Base-by-base conservation (phyloP, 1,140 invertebrate genomes). In the Drosophila virilis region DNA sequence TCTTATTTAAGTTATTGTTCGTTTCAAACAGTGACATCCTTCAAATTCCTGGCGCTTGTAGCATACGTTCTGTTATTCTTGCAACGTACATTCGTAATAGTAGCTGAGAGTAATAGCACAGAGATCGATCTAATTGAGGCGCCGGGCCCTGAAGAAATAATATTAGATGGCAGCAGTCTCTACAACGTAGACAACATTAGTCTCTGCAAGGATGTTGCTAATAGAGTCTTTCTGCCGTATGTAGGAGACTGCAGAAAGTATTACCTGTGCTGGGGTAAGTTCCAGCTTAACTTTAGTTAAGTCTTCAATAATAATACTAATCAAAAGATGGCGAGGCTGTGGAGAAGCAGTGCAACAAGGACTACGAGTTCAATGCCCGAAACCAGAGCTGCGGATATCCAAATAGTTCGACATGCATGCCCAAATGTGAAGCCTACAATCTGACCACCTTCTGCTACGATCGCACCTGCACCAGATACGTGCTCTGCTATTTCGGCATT, bases 391-490 rank as follows among this genome's bases (percentile, higher is more conserved):
- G 82, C 35, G 61, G 45, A 6, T 40, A 35, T n/a, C 7, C 38
- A 0, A 17, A 55, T 0, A 1, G 51, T 1, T 45, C 45, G 0
- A 22, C 58, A 0, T 88, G 84, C 13, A 8, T 88, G 17, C 79
- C 83, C 37, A 46, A 35, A 8, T 88, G 83, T 40, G 5, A 65
- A 6, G 1, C 6, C 0, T 42, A 17, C 1, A 37, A 46, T 1
- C 55, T 88, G 10, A 77, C 51, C n/a, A 83, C 57, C 5, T 91
- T 89, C 32, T 55, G 64, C 37, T 91, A 91, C 32, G 76, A 78
- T 67, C 78, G 90, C n/a, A 91, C 90, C 9, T 91, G 90, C 59
- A 91, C 73, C 8, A 90, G 83, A 28, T 91, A 91, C 61, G 86
- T 91, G 4, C 59, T 91, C 28, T 91, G 90, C 38, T 91, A 91